Evolutionary conservation across 1,140 invertebrate genomes (phyloP).

Genomic region (Anoplolepis gracilipes): DNA sequence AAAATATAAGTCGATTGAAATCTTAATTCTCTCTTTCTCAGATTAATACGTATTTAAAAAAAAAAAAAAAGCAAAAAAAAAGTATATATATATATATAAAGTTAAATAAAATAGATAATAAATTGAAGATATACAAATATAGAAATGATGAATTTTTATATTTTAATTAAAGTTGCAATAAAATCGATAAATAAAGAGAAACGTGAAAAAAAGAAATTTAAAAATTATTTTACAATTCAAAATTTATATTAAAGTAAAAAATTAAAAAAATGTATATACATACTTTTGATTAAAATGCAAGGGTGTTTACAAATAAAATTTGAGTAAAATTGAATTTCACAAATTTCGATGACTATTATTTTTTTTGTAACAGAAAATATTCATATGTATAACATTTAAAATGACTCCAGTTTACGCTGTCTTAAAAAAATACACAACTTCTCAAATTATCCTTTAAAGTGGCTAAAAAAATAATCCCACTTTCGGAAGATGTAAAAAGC

Average conservation of each 20-base stretch:
- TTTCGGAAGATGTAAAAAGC: background rate
- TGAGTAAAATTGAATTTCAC: background rate
- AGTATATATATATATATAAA: background rate
- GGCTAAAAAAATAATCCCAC: background rate
- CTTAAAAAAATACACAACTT: constrained; percentile 10
- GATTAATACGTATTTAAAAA: background rate
- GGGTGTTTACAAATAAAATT: background rate
- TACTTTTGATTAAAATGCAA: background rate
- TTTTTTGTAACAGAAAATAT: background rate
- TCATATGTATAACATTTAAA: background rate
- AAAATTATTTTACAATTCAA: background rate
- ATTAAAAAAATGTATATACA: background rate
- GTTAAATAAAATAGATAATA: background rate
- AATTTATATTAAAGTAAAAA: background rate
- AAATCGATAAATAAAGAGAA: constrained; percentile 12
- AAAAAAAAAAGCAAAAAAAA: too few relatives aligned
- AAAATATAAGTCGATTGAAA: background rate
- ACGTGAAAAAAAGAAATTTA: background rate
- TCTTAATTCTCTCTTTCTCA: background rate
- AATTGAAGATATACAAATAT: background rate
- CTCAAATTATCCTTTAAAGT: constrained; percentile 8
- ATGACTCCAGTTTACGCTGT: background rate
- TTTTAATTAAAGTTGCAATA: constrained; percentile 17
- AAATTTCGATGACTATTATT: background rate
- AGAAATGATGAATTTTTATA: background rate